Evolutionary conservation across 2,888 invertebrate genomes (phyloP), one percentile per base, ranked within the genome.

Genomic region (Oxytorus armatus): DNA sequence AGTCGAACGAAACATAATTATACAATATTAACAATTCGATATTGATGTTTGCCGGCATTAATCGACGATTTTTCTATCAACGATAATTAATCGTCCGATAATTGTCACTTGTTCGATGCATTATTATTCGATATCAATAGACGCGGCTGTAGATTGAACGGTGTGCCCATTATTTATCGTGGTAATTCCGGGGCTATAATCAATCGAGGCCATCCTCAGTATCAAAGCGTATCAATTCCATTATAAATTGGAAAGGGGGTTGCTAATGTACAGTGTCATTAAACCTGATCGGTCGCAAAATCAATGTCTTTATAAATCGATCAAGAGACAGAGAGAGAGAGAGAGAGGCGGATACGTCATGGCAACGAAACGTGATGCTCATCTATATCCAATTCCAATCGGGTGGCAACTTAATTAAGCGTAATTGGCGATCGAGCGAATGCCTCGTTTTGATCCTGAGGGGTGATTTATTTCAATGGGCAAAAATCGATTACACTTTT

Each of bases 391-490:
- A 11, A 11, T 53, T 49, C 29, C 18, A 14, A n/a, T 14, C 57
- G 8, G 44, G 76, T 66, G 74, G 79, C 72, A 44, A 76, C 81
- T 85, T 84, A 87, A 88, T 88, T 86, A 84, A 86, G 87, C 84
- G 81, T 84, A 85, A 87, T 86, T 85, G 82, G n/a, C 83, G 77
- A 83, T 84, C 59, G 74, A 49, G 70, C 84, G 69, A 82, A 85
- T 86, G 80, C 55, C 57, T 59, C 25, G 21, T 39, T 16, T 3
- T 18, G 8, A 11, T 21, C 14, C 36, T 18, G 23, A 36, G 16
- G 47, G 18, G 53, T n/a, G n/a, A n/a, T n/a, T n/a, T n/a, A 55
- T 16, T 53, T 55, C 53, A 10, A 33, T 39, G 33, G n/a, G 14
- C 36, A 78, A 73, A 69, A 73, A 68, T 49, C 55, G 25, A 59